Conservation (phyloP, 2,113 vertebrate genomes). For the Ictalurus furcatus region DNA sequence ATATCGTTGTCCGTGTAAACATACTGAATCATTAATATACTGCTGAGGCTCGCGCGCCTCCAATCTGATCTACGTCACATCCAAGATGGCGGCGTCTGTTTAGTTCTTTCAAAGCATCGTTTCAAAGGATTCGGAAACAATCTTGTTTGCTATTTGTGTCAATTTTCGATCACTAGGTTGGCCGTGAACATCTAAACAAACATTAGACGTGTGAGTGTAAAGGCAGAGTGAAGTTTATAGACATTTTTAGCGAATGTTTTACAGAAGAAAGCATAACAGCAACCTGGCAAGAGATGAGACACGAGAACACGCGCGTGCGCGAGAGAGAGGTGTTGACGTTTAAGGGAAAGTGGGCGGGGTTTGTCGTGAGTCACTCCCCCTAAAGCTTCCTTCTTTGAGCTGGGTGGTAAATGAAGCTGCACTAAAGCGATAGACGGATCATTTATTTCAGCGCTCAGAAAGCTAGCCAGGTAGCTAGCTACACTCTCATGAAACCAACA, state of each 20-base stretch:
- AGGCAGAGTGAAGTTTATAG: neutral
- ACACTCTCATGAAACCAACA: neutral
- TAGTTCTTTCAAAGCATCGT: neutral
- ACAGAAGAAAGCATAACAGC: neutral
- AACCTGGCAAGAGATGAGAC: neutral
- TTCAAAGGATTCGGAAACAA: neutral
- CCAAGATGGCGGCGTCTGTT: neutral
- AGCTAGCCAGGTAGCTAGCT: neutral
- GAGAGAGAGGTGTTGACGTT: neutral
- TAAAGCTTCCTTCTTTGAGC: conserved; percentile 14
- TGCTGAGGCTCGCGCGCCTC: neutral
- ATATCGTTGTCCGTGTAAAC: too few relatives aligned
- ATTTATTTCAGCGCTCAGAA: neutral
- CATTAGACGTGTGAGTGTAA: neutral
- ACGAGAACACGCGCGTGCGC: neutral
- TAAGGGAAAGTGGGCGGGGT: neutral
- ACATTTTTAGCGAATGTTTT: neutral
- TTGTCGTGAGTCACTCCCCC: neutral
- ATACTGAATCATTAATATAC: neutral
- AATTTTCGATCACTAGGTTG: neutral
- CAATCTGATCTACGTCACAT: neutral
- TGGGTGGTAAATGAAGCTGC: neutral
- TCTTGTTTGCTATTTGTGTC: too few relatives aligned
- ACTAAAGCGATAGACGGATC: neutral
- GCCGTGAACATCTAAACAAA: neutral